Evolutionary conservation across 2,888 invertebrate genomes (phyloP).

Genomic region (Eubasilissa splendida): DNA sequence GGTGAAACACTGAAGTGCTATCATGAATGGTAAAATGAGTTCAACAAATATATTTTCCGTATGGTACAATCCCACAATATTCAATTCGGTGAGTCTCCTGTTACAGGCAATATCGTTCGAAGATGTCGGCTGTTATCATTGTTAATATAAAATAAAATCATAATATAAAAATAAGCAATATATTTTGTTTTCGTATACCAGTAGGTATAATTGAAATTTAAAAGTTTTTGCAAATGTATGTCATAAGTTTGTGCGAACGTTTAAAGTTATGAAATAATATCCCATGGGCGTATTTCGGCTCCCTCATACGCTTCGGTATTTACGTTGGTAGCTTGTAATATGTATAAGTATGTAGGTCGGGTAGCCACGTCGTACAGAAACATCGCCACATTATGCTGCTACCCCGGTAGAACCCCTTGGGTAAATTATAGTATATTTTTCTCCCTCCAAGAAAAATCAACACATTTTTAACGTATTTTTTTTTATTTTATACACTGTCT

Average conservation of each 20-base stretch:
- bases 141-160: too few species aligned
- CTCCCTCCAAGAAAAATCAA: neutral
- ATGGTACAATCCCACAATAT: neutral
- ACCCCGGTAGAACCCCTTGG: conserved; percentile 8
- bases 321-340: neutral
- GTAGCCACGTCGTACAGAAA: neutral
- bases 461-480: too few species aligned
- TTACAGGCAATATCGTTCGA: neutral
- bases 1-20: too few species aligned
- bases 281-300: neutral
- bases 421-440: conserved; percentile 15
- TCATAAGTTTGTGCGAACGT: conserved; percentile 5
- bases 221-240: conserved; percentile 15
- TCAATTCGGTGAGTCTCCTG: conserved; percentile 15
- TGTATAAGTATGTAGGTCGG: neutral
- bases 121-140: too few species aligned
- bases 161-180: neutral
- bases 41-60: too few species aligned
- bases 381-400: neutral
- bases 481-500: too few species aligned
- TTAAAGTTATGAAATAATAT: conserved; percentile 24
- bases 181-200: too few species aligned
- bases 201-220: neutral
- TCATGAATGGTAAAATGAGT: too few species aligned
- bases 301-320: neutral